A percentile compares a stretch with the other conserved stretches of the same genome.
Evolutionary conservation across 2,888 invertebrate genomes (phyloP).

Genomic region (Drosophila macrospina): DNA sequence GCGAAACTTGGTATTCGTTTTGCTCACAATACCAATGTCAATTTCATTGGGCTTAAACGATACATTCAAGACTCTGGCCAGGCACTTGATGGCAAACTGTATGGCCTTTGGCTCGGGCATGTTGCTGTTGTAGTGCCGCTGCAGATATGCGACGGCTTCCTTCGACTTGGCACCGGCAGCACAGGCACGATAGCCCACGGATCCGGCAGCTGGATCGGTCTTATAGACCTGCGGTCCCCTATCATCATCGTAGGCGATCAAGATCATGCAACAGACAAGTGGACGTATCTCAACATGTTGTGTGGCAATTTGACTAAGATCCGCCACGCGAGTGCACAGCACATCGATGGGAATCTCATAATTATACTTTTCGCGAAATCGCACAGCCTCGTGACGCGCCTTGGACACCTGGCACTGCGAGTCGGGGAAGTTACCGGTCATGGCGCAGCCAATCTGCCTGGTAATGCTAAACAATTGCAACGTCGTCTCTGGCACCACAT

Average conservation of each 20-base stretch:
- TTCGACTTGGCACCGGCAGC: constrained; percentile 98
- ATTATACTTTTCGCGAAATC: constrained; percentile 98
- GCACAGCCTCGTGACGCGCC: constrained; percentile 98
- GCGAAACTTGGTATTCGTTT: constrained; percentile 90
- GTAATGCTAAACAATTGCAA: constrained; percentile 97
- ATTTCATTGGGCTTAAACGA: constrained; percentile 98
- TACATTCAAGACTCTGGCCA: constrained; percentile 96
- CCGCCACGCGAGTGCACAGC: constrained; percentile 96
- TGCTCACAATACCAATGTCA: constrained; percentile 96
- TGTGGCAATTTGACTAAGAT: constrained; percentile 98
- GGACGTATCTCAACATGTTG: constrained; percentile 99
- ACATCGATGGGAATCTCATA: constrained; percentile 97
- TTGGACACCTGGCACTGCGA: constrained; percentile 98
- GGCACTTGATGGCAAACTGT: constrained; percentile 95
- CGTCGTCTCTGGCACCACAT: constrained; percentile 96
- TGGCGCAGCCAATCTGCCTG: constrained; percentile 94
- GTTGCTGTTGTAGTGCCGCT: constrained; percentile 98
- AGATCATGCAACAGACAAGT: constrained; percentile 96
- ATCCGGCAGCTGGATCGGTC: constrained; percentile 99
- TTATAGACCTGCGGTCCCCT: constrained; percentile 96
- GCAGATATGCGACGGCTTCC: constrained; percentile 97
- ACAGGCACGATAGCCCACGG: constrained; percentile 97
- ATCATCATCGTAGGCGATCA: constrained; percentile 95
- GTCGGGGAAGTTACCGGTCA: constrained; percentile 99
- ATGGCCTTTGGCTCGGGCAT: constrained; percentile 94